Conservation (phyloP, 2,113 vertebrate genomes). For the Cricetomys ansorgei region DNA sequence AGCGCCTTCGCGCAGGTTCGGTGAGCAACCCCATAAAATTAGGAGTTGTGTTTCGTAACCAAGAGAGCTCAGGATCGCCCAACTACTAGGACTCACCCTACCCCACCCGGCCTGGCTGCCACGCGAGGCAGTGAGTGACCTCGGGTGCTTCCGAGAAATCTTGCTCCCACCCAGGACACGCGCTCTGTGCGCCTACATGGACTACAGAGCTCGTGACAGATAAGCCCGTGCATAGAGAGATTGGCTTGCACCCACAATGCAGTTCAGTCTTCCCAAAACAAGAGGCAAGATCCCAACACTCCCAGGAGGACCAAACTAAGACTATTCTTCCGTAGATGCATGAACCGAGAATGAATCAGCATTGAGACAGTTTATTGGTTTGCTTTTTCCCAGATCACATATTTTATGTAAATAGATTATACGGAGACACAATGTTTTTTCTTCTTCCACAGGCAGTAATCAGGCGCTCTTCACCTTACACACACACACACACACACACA, state of each 20-base stretch:
- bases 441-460: constrained; percentile 86
- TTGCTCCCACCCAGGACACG: neutral
- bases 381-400: constrained; percentile 84
- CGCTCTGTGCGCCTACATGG: neutral
- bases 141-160: neutral
- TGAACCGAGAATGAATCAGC: constrained; percentile 70
- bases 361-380: constrained; percentile 88
- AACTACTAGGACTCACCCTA: neutral
- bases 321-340: neutral
- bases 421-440: constrained; percentile 82
- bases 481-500: constrained; percentile 38
- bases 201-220: neutral
- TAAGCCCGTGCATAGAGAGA: rapidly evolving
- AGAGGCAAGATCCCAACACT: neutral
- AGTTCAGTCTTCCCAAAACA: neutral
- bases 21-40: constrained; percentile 76
- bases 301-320: neutral
- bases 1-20: neutral
- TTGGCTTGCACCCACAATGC: too few species aligned
- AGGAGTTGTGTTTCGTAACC: constrained; percentile 82
- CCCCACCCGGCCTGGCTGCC: neutral
- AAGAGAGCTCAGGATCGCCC: constrained; percentile 27
- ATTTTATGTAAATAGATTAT: constrained; percentile 90
- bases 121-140: constrained; percentile 40
- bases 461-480: constrained; percentile 67